Conservation (phyloP, 2,888 invertebrate genomes). For the Sthenelais limicola region DNA sequence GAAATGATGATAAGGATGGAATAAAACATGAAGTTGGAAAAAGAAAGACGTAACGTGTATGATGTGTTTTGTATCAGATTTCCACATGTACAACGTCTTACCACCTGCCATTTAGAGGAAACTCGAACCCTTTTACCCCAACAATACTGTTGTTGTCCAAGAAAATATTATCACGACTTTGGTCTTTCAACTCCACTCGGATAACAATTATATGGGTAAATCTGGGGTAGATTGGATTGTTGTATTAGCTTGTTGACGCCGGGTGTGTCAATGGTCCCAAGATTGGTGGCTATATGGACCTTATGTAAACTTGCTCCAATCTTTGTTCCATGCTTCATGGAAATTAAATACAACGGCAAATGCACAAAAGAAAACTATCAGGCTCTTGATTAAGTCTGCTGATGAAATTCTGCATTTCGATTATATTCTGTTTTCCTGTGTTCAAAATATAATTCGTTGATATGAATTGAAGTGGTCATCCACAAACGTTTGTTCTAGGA, state of each 20-base stretch:
- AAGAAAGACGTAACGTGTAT: no score
- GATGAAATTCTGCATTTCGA: no score
- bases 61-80: no score
- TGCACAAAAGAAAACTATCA: slow-evolving; percentile 7
- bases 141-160: slow-evolving; percentile 22
- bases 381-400: slow-evolving; percentile 18
- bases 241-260: background rate
- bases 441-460: no score
- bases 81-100: no score
- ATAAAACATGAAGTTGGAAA: no score
- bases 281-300: background rate
- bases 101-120: no score
- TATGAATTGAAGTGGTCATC: no score
- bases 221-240: slow-evolving; percentile 27
- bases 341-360: slow-evolving; percentile 17
- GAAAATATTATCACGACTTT: slow-evolving; percentile 34
- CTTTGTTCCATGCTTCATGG: background rate
- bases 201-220: slow-evolving; percentile 18
- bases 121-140: slow-evolving; percentile 10
- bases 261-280: background rate
- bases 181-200: background rate
- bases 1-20: no score
- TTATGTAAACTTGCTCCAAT: background rate
- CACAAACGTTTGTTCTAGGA: no score
- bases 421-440: no score